A percentile compares a stretch with the other conserved stretches of the same genome.
These are phyloP conservation scores for Theristicus caerulescens DNA, from an alignment of 2,113 vertebrate genomes.

Conservation along the genomic window DNA sequence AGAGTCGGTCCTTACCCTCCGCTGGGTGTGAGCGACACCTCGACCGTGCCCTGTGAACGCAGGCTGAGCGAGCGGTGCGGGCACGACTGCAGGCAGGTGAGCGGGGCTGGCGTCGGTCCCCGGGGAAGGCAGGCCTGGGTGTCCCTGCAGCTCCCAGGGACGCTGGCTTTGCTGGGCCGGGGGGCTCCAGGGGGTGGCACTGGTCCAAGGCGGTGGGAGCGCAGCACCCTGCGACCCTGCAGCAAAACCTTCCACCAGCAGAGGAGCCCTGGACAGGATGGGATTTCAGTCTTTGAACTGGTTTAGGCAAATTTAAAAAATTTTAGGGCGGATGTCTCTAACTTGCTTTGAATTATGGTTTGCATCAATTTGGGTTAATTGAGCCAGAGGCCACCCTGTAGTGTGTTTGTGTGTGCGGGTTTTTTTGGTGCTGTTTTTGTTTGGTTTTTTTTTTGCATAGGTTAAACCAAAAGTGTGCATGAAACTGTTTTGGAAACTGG, in stretches of 20 bases:
- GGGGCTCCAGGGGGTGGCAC: background rate
- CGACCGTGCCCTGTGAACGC: fast-evolving
- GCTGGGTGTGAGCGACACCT: background rate
- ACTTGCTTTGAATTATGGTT: background rate
- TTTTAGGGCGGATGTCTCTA: background rate
- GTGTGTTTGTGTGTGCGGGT: too few relatives aligned
- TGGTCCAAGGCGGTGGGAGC: background rate
- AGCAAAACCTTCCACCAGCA: background rate
- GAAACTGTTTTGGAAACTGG: background rate
- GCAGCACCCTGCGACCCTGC: background rate
- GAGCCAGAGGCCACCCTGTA: background rate
- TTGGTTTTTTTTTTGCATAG: background rate
- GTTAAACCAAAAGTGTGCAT: background rate
- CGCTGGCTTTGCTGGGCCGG: fast-evolving
- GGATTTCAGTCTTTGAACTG: background rate
- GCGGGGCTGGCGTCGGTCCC: background rate
- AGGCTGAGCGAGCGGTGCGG: background rate
- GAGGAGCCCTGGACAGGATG: fast-evolving
- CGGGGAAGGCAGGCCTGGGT: fast-evolving
- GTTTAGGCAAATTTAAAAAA: background rate
- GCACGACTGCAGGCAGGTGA: too few relatives aligned
- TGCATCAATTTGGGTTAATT: background rate
- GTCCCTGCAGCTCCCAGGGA: background rate
- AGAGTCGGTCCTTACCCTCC: background rate
- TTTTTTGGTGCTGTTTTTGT: too few relatives aligned